These are phyloP conservation scores for Ellobium chinense DNA, from an alignment of 2,888 invertebrate genomes.

Conservation along the genomic window DNA sequence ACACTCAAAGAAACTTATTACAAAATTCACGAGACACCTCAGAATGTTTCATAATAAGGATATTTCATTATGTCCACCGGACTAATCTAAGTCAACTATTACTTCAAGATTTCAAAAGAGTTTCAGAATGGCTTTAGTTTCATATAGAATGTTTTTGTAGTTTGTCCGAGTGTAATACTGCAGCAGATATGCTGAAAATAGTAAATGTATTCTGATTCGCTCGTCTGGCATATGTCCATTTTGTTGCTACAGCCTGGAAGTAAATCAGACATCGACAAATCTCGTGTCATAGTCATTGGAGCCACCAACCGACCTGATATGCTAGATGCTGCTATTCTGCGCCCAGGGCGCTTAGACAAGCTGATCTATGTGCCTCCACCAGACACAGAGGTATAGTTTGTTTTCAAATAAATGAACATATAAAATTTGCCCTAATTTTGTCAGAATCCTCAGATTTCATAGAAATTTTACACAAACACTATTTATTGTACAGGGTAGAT, in stretches of 20 bases:
- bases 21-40: too few relatives aligned
- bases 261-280: constrained; percentile 49
- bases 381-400: constrained; percentile 78
- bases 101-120: too few relatives aligned
- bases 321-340: constrained; percentile 83
- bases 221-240: too few relatives aligned
- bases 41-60: too few relatives aligned
- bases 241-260: constrained; percentile 18
- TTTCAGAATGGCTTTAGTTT: too few relatives aligned
- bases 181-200: too few relatives aligned
- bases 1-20: not conserved
- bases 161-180: too few relatives aligned
- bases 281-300: constrained; percentile 82
- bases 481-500: too few relatives aligned
- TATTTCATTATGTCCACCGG: too few relatives aligned
- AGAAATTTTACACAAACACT: not conserved
- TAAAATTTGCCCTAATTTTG: not conserved
- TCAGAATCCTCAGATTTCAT: not conserved
- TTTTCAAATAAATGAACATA: not conserved
- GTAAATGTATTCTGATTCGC: too few relatives aligned
- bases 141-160: too few relatives aligned
- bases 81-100: too few relatives aligned
- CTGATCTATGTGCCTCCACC: constrained; percentile 84
- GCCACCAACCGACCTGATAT: constrained; percentile 85
- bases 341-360: constrained; percentile 84